Base-by-base conservation (phyloP, 2,113 vertebrate species). In the Catharus fuscescens region DNA sequence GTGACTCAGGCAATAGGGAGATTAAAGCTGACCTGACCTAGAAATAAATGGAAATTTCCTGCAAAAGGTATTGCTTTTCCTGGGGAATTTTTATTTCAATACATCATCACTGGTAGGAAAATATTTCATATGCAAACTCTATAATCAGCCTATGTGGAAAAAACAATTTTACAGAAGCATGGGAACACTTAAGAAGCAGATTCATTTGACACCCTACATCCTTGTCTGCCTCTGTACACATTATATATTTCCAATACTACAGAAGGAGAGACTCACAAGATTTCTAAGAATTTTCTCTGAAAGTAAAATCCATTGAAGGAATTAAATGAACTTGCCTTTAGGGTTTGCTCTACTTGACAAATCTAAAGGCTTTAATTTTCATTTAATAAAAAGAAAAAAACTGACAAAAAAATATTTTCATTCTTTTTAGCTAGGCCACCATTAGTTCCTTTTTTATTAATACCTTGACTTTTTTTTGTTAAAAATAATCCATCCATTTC, bases 1-100 rank as follows among this genome's bases (percentile, higher is more conserved):
- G 24, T 48, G 23, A 31, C 26, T 71, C 31, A 6, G 69, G 18
- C 16, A 71, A 72, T 5, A 31, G 0, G 0, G n/a, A 85, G 24
- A 81, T 60, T 85, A 42, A 91, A 56, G 48, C 2, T 74, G 26
- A 71, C 66, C 64, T 81, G 56, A 81, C 29, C 38, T 70, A 86
- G 38, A 89, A 66, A 8, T 36, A 91, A 74, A 71, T n/a, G 32
- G 47, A 92, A 79, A 87, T 64, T 81, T 91, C 25, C 48, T 79
- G 52, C 14, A 91, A 84, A 88, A 95, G 13, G 3, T 38, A 70
- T 77, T 19, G 26, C 5, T 78, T 95, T 88, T 80, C 59, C n/a
- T 31, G 10, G 2, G 14, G 48, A 85, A 64, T 84, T 67, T 77
- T 91, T 71, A 81, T 81, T 89, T 81, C 56, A 52, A 20, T 47